Conservation (phyloP, 2,888 invertebrate species). For the Hedychridium roseum region DNA sequence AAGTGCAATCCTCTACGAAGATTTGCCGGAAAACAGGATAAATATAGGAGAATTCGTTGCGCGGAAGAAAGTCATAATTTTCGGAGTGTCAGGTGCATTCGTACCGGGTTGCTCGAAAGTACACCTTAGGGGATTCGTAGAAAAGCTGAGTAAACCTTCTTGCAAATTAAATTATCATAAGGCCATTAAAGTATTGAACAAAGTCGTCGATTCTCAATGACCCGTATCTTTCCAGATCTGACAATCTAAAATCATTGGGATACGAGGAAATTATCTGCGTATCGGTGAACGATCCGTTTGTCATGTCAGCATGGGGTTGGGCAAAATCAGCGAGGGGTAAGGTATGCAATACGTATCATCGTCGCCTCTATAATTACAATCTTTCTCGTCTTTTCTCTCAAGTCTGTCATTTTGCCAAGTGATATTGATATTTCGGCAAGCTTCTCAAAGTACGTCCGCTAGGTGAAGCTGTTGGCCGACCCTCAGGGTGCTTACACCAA, state of each 20-base stretch:
- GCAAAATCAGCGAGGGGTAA: slow-evolving; percentile 58
- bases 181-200: background rate
- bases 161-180: too few species aligned
- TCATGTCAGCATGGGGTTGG: slow-evolving; percentile 66
- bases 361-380: background rate
- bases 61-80: slow-evolving; percentile 64
- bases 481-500: slow-evolving; percentile 63
- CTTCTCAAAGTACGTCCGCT: too few species aligned
- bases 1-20: slow-evolving; percentile 62
- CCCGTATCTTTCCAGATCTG: too few species aligned
- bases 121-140: slow-evolving; percentile 65
- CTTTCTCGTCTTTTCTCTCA: too few species aligned
- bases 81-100: slow-evolving; percentile 67
- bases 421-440: too few species aligned
- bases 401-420: background rate
- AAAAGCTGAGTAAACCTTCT: too few species aligned
- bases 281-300: slow-evolving; percentile 67
- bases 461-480: slow-evolving; percentile 64
- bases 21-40: slow-evolving; percentile 60
- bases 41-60: slow-evolving; percentile 59
- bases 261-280: slow-evolving; percentile 64
- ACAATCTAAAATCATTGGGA: slow-evolving; percentile 62
- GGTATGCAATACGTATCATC: too few species aligned
- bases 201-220: too few species aligned
- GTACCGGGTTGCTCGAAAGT: slow-evolving; percentile 66